Base-by-base conservation (phyloP, 2,888 invertebrate genomes). In the Ectemnius lituratus region DNA sequence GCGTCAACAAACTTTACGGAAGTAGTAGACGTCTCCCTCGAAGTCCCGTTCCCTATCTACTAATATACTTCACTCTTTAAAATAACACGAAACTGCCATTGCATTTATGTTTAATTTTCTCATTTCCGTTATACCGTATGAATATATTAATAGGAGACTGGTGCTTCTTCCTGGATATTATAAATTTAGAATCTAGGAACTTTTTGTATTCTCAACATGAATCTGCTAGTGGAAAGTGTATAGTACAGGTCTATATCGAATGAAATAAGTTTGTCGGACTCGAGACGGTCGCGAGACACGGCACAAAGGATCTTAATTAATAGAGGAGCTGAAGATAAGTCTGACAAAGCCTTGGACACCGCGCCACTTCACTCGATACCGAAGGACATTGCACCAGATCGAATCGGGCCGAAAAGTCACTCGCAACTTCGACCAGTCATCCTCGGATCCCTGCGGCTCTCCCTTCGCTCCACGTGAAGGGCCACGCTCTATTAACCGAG, bases 271-370 rank as follows among this genome's bases (percentile, higher is more conserved):
- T 37, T 37, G 5, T 37, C 37, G 37, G 2, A 37, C 6, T 37
- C 1, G 37, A 37, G 37, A 37, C 37, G 4, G 23, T 63, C 46
- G 37, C 37, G 8, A 27, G 59, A 20, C n/a, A 20, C 67, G 70
- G 61, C 37, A 84, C 80, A 84, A 84, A 84, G 78, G 72, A 84
- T 75, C 70, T 77, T 81, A 83, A 84, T 84, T 84, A 84, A 84
- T 83, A 78, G 73, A 83, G 61, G 65, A 68, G 52, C 70, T 70
- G 60, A 52, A 76, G 84, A 81, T 64, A 76, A 77, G 77, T 67
- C 61, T 64, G 59, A 63, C 56, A 64, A 59, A 62, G 67, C 67
- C 49, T 18, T 58, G 47, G 59, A 27, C 20, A 37, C 18, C 47
- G 56, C 67, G 27, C 49, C 59, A 57, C 60, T 70, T 74, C 62